Evolutionary conservation across 2,113 vertebrate species (phyloP).

Genomic region (Campylorhamphus procurvoides): DNA sequence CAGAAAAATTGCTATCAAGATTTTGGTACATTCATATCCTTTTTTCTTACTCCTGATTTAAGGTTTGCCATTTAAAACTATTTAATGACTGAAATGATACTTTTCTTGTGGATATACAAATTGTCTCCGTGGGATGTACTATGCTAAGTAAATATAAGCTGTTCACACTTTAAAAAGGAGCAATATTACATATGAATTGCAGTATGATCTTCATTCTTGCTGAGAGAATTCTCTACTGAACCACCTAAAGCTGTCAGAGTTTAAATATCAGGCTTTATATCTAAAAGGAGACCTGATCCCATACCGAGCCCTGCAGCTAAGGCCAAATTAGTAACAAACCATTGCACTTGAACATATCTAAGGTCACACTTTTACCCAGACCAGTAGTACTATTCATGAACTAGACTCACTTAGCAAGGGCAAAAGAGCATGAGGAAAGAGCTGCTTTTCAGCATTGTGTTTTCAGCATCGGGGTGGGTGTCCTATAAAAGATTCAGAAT

Average conservation of each 20-base stretch:
- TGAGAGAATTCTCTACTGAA: neutral
- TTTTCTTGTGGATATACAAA: neutral
- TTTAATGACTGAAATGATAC: neutral
- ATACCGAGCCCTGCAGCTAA: conserved; percentile 18
- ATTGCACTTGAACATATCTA: conserved; percentile 47
- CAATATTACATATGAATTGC: neutral
- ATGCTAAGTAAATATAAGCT: neutral
- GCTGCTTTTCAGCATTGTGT: neutral
- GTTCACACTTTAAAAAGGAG: neutral
- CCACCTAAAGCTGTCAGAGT: conserved; percentile 17
- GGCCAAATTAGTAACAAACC: conserved; percentile 53
- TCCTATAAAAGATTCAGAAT: conserved; percentile 5
- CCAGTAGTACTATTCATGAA: neutral
- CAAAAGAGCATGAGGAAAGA: conserved; percentile 3
- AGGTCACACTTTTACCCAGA: conserved; percentile 41
- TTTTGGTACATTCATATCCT: conserved; percentile 99
- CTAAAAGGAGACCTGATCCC: conserved; percentile 30
- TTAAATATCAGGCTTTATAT: conserved; percentile 47
- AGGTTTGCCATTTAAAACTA: neutral
- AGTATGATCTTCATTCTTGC: neutral
- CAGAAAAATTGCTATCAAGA: conserved; percentile 94
- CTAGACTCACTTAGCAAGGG: conserved; percentile 31
- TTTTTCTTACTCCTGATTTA: conserved; percentile 63
- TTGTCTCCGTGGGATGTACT: neutral
- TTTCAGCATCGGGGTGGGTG: neutral